Conservation (phyloP, 2,888 invertebrate species). For the Ectropis crepuscularia region DNA sequence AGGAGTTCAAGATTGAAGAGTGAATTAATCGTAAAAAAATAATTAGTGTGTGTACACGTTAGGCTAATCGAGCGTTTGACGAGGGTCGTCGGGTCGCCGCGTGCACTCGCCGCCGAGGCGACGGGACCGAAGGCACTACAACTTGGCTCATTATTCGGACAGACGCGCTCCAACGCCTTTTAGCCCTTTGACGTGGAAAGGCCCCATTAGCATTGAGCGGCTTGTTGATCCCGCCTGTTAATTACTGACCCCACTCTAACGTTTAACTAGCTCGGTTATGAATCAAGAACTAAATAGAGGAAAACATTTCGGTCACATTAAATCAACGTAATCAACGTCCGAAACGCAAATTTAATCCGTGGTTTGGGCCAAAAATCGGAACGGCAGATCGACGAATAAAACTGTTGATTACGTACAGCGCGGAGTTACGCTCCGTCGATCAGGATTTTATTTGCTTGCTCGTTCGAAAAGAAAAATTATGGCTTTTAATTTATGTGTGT, state of each 20-base stretch:
- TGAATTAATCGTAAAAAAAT: conserved; percentile 65
- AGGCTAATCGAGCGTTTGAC: conserved; percentile 82
- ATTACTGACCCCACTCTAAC: conserved; percentile 77
- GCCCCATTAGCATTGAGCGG: conserved; percentile 80
- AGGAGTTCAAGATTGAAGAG: conserved; percentile 54
- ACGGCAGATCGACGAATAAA: conserved; percentile 75
- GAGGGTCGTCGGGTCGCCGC: conserved; percentile 77
- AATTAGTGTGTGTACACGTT: conserved; percentile 74
- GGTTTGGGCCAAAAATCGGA: conserved; percentile 68
- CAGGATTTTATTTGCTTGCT: conserved; percentile 77
- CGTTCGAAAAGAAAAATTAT: conserved; percentile 79
- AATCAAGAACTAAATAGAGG: conserved; percentile 40
- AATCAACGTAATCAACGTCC: conserved; percentile 62
- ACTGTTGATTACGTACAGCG: conserved; percentile 78
- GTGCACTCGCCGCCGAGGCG: conserved; percentile 54
- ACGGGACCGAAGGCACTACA: conserved; percentile 62
- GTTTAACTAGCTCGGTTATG: conserved; percentile 55
- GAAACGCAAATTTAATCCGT: conserved; percentile 51
- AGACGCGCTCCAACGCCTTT: conserved; percentile 80
- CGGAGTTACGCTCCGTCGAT: conserved; percentile 76
- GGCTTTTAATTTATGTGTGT: conserved; percentile 79
- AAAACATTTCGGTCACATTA: conserved; percentile 57
- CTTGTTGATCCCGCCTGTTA: conserved; percentile 81
- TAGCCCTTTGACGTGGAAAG: conserved; percentile 81
- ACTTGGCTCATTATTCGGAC: conserved; percentile 80